These are phyloP conservation scores for Melanogrammus aeglefinus DNA, from an alignment of 2,797 vertebrate species.

Conservation along the genomic window DNA sequence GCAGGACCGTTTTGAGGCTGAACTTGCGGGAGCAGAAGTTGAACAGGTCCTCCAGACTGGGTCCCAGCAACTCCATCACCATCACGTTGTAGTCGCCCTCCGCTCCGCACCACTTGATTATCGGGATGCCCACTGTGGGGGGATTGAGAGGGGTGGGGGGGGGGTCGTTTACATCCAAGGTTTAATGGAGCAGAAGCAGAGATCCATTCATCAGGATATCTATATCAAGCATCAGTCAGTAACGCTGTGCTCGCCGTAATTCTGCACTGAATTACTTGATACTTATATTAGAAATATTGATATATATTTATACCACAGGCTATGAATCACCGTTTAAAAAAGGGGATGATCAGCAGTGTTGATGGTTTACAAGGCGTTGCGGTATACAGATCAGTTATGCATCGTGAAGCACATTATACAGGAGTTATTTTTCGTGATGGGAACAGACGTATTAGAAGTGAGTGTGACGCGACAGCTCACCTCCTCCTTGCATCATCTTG, in stretches of 20 bases:
- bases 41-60: conserved; percentile 87
- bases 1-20: conserved; percentile 92
- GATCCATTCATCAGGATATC: background rate
- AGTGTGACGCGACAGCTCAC: conserved; percentile 50
- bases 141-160: background rate
- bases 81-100: conserved; percentile 80
- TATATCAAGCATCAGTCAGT: background rate
- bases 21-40: conserved; percentile 97
- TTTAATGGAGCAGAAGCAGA: background rate
- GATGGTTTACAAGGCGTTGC: background rate
- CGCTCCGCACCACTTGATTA: conserved; percentile 79
- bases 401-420: background rate
- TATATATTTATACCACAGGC: background rate
- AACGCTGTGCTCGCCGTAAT: background rate
- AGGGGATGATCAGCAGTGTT: background rate
- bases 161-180: background rate
- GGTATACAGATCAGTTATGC: background rate
- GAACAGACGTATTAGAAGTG: background rate
- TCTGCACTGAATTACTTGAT: background rate
- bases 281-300: background rate
- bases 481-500: conserved; percentile 99
- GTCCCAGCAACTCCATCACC: conserved; percentile 78
- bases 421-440: background rate
- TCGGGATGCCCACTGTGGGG: conserved; percentile 73
- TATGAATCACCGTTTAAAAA: background rate